Conservation (phyloP, 2,797 vertebrate genomes). For the Cuculus canorus region DNA sequence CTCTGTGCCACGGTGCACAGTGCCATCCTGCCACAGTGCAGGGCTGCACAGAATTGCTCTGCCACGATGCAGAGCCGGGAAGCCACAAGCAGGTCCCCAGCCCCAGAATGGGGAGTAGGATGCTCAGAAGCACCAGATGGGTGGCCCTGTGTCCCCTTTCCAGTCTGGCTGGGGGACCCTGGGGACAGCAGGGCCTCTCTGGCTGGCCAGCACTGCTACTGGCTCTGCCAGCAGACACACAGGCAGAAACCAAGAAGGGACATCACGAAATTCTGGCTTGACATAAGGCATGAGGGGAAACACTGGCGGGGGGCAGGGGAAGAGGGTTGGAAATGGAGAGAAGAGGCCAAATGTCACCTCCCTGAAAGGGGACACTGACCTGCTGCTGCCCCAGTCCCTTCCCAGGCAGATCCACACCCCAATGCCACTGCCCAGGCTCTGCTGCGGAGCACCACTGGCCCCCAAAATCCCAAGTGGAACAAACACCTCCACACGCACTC, state of each 20-base stretch:
- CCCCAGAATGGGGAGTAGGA: neutral
- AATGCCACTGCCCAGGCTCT: rapidly evolving
- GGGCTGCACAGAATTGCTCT: rapidly evolving
- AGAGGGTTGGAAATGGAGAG: too few species aligned
- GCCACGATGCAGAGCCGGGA: rapidly evolving
- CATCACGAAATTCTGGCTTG: neutral
- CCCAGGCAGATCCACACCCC: rapidly evolving
- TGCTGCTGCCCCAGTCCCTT: neutral
- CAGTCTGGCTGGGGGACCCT: neutral
- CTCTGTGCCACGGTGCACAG: neutral
- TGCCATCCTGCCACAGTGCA: neutral
- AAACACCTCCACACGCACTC: neutral
- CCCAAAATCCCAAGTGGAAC: neutral
- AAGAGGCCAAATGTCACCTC: neutral
- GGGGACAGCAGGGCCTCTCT: neutral
- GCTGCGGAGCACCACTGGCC: rapidly evolving
- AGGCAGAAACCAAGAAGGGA: neutral
- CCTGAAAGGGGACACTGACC: rapidly evolving
- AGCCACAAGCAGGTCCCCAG: neutral
- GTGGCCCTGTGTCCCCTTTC: neutral
- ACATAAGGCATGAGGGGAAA: neutral
- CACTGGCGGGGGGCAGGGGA: rapidly evolving
- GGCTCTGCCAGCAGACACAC: neutral
- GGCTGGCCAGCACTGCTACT: neutral
- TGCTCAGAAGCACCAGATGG: neutral